A percentile compares a stretch with the other conserved stretches of the same genome.
Evolutionary conservation across 2,113 vertebrate genomes (phyloP).

Genomic region (Bufo bufo): DNA sequence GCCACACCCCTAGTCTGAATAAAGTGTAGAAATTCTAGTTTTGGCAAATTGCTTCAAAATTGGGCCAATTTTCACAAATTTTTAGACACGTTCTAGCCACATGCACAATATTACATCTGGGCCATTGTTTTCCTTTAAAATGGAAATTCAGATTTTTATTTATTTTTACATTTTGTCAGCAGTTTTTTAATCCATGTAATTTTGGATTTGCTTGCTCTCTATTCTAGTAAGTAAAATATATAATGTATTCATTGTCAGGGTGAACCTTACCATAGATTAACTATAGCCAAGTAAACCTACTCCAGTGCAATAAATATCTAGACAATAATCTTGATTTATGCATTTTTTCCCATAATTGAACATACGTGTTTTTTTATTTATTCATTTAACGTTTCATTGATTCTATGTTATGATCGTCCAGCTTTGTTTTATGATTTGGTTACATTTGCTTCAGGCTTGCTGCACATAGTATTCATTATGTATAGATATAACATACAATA

Average conservation of each 20-base stretch:
- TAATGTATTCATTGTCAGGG: background rate
- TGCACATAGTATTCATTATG: background rate
- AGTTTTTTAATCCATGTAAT: too few species aligned
- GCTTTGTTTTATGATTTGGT: background rate
- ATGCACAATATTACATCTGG: too few species aligned
- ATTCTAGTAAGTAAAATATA: too few species aligned
- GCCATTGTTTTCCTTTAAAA: too few species aligned
- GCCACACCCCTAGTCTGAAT: too few species aligned
- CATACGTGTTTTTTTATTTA: background rate
- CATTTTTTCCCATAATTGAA: background rate
- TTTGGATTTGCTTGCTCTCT: too few species aligned
- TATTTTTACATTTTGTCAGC: too few species aligned
- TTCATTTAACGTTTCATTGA: background rate
- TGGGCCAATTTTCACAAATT: too few species aligned
- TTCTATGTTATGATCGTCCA: background rate
- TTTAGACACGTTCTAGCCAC: too few species aligned
- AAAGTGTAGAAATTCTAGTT: too few species aligned
- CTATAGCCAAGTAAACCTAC: background rate
- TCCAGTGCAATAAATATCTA: background rate
- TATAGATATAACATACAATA: conserved; percentile 26
- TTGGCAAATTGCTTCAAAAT: too few species aligned
- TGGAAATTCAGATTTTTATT: too few species aligned
- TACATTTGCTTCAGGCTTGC: conserved; percentile 28
- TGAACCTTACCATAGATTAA: background rate
- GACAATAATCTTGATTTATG: background rate